Conservation (phyloP, 2,113 vertebrate species). For the Lamprologus tigripictilis region DNA sequence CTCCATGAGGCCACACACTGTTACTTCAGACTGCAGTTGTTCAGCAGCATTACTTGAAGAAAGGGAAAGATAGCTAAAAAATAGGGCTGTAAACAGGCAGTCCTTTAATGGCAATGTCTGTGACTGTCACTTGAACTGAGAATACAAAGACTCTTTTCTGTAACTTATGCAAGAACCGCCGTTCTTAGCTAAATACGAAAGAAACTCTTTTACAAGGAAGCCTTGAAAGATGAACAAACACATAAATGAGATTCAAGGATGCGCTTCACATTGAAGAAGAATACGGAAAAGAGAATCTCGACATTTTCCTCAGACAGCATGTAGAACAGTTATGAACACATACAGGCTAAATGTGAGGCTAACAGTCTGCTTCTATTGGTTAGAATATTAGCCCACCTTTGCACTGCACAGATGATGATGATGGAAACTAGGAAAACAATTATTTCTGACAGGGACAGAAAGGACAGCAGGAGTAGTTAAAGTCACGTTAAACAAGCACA, state of each 20-base stretch:
- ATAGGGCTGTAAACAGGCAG: not conserved
- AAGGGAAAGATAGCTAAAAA: not conserved
- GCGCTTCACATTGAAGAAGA: not conserved
- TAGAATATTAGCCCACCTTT: not conserved
- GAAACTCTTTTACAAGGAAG: not conserved
- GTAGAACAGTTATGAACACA: not conserved
- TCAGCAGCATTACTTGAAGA: not conserved
- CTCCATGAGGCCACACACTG: not conserved
- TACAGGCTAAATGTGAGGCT: not conserved
- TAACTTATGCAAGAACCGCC: not conserved
- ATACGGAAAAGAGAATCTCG: not conserved
- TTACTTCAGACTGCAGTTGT: not conserved
- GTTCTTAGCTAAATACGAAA: not conserved
- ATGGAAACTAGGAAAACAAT: not conserved
- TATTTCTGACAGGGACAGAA: not conserved
- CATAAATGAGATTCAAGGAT: not conserved
- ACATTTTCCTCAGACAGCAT: not conserved
- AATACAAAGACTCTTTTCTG: not conserved
- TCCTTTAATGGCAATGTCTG: not conserved
- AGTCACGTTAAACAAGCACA: not conserved
- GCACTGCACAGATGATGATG: not conserved
- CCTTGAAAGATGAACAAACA: not conserved
- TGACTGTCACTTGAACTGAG: not conserved
- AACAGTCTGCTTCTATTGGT: not conserved
- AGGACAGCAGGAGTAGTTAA: not conserved